Evolutionary conservation across 2,113 vertebrate genomes (phyloP).

Genomic region (Gobius niger): DNA sequence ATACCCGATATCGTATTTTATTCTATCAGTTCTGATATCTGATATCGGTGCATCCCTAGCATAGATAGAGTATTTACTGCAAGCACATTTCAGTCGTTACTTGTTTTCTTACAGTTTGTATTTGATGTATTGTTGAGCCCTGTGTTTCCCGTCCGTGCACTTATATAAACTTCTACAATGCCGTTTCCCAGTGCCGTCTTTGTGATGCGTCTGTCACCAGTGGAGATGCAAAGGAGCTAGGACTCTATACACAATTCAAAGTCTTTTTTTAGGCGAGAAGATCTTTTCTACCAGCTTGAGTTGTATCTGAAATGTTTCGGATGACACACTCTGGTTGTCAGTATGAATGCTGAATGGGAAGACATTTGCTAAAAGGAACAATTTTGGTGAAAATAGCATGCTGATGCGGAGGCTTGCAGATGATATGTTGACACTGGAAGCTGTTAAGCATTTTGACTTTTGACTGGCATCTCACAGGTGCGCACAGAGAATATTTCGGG

Average conservation of each 20-base stretch:
- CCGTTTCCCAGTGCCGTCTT: slow-evolving; percentile 22
- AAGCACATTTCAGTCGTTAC: neutral
- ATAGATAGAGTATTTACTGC: slow-evolving; percentile 20
- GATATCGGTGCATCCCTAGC: too few species aligned
- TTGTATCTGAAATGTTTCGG: neutral
- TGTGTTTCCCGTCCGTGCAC: slow-evolving; percentile 1
- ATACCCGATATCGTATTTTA: too few species aligned
- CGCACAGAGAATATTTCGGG: slow-evolving; percentile 21
- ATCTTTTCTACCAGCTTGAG: slow-evolving; percentile 10
- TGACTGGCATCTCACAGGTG: slow-evolving; percentile 39
- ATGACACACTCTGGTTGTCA: slow-evolving; percentile 15
- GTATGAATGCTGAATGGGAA: slow-evolving; percentile 26
- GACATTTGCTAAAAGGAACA: slow-evolving; percentile 16
- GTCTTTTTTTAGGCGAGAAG: slow-evolving; percentile 16
- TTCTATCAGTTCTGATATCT: too few species aligned
- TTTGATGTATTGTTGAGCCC: neutral
- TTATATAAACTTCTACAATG: slow-evolving; percentile 28
- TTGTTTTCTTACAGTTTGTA: neutral
- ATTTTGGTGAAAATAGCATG: slow-evolving; percentile 6
- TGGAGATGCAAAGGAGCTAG: slow-evolving; percentile 13
- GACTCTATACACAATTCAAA: slow-evolving; percentile 23
- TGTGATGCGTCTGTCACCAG: slow-evolving; percentile 35
- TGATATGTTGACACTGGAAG: neutral
- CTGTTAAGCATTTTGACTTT: slow-evolving; percentile 13
- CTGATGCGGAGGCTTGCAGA: neutral